Conservation (phyloP, 2,888 invertebrate species). For the Ptychoptera contaminata region DNA sequence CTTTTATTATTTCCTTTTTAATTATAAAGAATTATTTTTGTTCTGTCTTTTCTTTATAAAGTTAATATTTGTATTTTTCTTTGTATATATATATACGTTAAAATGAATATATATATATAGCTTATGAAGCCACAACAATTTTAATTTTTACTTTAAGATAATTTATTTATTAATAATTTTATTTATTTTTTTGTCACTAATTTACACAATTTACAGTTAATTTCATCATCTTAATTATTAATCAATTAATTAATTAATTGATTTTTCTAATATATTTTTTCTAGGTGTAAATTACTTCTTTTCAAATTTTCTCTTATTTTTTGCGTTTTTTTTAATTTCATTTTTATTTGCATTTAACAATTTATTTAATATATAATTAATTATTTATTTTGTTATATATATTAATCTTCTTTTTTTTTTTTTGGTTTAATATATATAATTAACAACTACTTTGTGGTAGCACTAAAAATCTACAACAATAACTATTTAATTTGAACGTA, state of each 20-base stretch:
- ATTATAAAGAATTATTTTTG: too few relatives aligned
- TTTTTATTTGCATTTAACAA: neutral
- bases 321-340: neutral
- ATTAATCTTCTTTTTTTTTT: neutral
- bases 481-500: conserved; percentile 5
- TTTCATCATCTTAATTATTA: too few relatives aligned
- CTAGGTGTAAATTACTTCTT: neutral
- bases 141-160: too few relatives aligned
- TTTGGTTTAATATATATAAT: neutral
- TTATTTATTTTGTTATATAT: neutral
- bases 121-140: too few relatives aligned
- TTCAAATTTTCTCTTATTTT: neutral
- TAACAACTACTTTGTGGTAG: conserved; percentile 4
- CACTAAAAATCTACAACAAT: conserved; percentile 4
- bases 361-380: neutral
- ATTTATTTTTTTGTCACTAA: too few relatives aligned
- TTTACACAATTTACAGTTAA: too few relatives aligned
- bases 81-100: too few relatives aligned
- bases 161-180: too few relatives aligned
- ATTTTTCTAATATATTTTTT: neutral
- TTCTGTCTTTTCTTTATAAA: too few relatives aligned
- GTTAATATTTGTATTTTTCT: too few relatives aligned
- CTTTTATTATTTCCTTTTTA: too few relatives aligned
- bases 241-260: neutral
- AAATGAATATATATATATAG: too few relatives aligned